These are phyloP conservation scores for Pipistrellus nathusii DNA, from an alignment of 2,797 vertebrate species.

Conservation along the genomic window DNA sequence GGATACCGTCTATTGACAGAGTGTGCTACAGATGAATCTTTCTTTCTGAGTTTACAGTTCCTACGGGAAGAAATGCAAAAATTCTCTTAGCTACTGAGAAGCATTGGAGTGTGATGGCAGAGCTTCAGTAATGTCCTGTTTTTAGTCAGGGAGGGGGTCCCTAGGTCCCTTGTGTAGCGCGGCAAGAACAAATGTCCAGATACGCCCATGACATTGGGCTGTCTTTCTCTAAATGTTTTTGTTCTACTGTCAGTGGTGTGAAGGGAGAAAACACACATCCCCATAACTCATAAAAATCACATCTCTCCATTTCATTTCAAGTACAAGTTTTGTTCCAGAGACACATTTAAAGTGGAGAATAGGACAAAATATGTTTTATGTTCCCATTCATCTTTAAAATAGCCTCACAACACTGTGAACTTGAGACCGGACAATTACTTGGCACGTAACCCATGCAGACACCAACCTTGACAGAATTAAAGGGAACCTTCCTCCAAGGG, in stretches of 20 bases:
- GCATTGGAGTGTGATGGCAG: conserved; percentile 22
- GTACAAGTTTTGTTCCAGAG: conserved; percentile 68
- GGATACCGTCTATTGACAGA: conserved; percentile 47
- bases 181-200: conserved; percentile 48
- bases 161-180: not conserved
- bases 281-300: conserved; percentile 63
- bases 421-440: conserved; percentile 77
- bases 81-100: conserved; percentile 61
- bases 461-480: conserved; percentile 77
- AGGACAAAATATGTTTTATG: conserved; percentile 72
- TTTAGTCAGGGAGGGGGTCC: not conserved
- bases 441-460: conserved; percentile 74
- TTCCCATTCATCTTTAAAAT: conserved; percentile 75
- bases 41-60: conserved; percentile 59
- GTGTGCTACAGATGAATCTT: conserved; percentile 31
- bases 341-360: conserved; percentile 71
- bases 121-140: conserved; percentile 37
- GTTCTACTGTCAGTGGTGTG: conserved; percentile 23
- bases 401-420: conserved; percentile 60
- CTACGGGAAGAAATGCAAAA: conserved; percentile 44
- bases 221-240: conserved; percentile 74
- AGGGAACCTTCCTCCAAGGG: conserved; percentile 69
- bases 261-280: not conserved
- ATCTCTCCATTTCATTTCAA: conserved; percentile 70
- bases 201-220: conserved; percentile 32